Percentiles rank a stretch among this genome's conserved stretches.
Evolutionary conservation across 2,888 invertebrate genomes (phyloP).

Genomic region (Clepsis dumicolana): DNA sequence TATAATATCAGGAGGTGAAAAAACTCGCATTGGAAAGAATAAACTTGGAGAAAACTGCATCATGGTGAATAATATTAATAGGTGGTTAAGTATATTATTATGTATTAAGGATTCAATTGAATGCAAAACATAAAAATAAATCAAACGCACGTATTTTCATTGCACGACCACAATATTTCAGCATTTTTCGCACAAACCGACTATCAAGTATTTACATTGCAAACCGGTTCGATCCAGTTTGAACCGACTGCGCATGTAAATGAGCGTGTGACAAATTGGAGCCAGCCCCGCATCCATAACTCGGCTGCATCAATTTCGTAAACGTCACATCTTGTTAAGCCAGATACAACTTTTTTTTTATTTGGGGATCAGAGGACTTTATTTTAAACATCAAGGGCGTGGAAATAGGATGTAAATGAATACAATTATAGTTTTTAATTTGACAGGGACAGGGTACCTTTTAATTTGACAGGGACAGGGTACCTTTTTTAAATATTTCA

Average conservation of each 20-base stretch:
- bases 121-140: not conserved
- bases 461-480: not conserved
- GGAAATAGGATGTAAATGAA: not conserved
- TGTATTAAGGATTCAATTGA: not conserved
- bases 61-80: no score
- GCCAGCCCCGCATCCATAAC: constrained; percentile 62
- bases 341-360: constrained; percentile 8
- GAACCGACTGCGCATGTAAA: constrained; percentile 70
- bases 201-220: constrained; percentile 16
- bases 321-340: constrained; percentile 32
- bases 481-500: no score
- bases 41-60: no score
- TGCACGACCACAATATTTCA: not conserved
- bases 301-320: constrained; percentile 65
- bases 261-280: constrained; percentile 79
- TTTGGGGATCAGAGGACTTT: not conserved
- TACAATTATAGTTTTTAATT: not conserved
- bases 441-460: not conserved
- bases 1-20: no score
- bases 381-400: not conserved
- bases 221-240: constrained; percentile 46
- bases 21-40: no score
- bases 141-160: not conserved
- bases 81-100: no score
- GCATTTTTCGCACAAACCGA: not conserved